Evolutionary conservation across 2,797 vertebrate species (phyloP).

Genomic region (Etheostoma perlongum): DNA sequence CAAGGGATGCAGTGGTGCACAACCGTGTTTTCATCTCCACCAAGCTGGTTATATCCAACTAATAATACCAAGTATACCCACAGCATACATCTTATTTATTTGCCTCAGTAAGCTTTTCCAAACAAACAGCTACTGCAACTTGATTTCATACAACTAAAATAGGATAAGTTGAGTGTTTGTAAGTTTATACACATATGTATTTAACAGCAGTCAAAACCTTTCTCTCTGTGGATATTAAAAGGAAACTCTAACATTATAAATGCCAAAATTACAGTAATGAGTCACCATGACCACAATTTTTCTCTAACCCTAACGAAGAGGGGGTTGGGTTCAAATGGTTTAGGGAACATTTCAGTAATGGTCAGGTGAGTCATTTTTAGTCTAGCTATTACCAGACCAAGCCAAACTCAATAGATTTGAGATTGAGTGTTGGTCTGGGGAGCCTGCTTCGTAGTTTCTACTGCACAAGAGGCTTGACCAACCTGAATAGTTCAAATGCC

Average conservation of each 20-base stretch:
- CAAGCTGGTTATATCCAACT: background rate
- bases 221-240: conserved; percentile 17
- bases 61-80: background rate
- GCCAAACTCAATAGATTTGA: too few species aligned
- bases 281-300: conserved; percentile 3
- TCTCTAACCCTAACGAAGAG: background rate
- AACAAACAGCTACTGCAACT: background rate
- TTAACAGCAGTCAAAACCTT: conserved; percentile 2
- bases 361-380: background rate
- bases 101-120: background rate
- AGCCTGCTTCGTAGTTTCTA: too few species aligned
- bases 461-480: too few species aligned
- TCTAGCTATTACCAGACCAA: too few species aligned
- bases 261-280: conserved; percentile 18
- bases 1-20: background rate
- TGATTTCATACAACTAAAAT: background rate
- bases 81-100: too few species aligned
- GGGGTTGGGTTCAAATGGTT: background rate
- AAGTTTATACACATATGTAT: background rate
- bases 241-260: conserved; percentile 10
- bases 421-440: too few species aligned
- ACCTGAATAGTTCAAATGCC: too few species aligned
- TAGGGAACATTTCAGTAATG: background rate
- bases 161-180: background rate
- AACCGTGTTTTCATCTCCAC: background rate